These are phyloP conservation scores for Miltochrista miniata DNA, from an alignment of 2,888 invertebrate genomes.

Conservation along the genomic window DNA sequence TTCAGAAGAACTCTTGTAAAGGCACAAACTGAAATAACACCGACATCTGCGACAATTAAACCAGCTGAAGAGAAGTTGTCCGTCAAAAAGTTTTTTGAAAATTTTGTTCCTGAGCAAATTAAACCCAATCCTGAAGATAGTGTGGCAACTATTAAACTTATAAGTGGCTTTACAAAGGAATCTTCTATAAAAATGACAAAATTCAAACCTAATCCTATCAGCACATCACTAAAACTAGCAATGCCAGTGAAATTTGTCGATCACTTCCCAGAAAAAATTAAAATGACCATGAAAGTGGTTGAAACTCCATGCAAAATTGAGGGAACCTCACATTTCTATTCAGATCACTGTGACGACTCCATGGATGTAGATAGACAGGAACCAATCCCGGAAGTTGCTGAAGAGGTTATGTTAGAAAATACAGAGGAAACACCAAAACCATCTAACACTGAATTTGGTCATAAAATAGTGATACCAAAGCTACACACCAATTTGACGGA, in stretches of 20 bases:
- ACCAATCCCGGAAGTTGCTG: conserved; percentile 64
- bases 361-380: conserved; percentile 30
- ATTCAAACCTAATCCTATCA: conserved; percentile 33
- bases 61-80: conserved; percentile 46
- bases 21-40: conserved; percentile 26
- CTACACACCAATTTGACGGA: conserved; percentile 46
- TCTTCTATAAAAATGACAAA: conserved; percentile 56
- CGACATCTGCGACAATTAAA: conserved; percentile 43
- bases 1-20: conserved; percentile 56
- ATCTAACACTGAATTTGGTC: conserved; percentile 19
- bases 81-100: conserved; percentile 68
- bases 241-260: conserved; percentile 60
- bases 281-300: conserved; percentile 48
- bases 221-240: conserved; percentile 28
- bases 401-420: conserved; percentile 62
- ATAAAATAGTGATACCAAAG: conserved; percentile 55
- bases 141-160: conserved; percentile 40
- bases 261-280: conserved; percentile 24
- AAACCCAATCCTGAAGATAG: conserved; percentile 21
- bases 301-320: conserved; percentile 3
- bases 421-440: conserved; percentile 41
- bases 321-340: conserved; percentile 23
- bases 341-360: conserved; percentile 26
- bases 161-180: conserved; percentile 17
- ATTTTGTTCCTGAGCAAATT: conserved; percentile 58